Percentiles rank a stretch among this genome's conserved stretches.
Evolutionary conservation across 2,113 vertebrate genomes (phyloP).

Genomic region (Bungarus multicinctus): DNA sequence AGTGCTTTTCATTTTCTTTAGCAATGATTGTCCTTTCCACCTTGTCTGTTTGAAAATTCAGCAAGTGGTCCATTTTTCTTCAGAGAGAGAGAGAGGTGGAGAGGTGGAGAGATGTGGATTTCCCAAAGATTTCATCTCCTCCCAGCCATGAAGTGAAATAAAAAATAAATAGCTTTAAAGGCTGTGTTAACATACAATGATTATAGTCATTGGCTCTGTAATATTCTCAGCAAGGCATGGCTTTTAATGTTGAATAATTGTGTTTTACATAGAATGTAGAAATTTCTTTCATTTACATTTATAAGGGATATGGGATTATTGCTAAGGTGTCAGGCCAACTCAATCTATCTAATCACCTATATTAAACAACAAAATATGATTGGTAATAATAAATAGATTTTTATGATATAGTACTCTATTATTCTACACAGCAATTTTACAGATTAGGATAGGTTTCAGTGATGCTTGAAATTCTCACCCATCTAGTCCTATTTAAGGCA

Average conservation of each 20-base stretch:
- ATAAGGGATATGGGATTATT: neutral
- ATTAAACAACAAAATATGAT: neutral
- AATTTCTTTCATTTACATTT: conserved; percentile 15
- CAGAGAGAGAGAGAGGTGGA: neutral
- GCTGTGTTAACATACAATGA: conserved; percentile 37
- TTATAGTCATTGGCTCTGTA: conserved; percentile 4
- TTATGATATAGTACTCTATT: neutral
- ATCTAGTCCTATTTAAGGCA: neutral
- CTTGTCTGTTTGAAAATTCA: neutral
- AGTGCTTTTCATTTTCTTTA: neutral
- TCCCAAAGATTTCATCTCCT: neutral
- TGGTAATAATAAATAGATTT: neutral
- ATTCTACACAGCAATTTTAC: neutral
- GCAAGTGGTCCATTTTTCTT: neutral
- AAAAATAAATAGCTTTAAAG: conserved; percentile 44
- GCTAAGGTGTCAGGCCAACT: neutral
- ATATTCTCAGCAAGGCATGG: conserved; percentile 24
- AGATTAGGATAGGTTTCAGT: neutral
- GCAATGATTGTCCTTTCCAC: neutral
- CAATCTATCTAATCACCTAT: neutral
- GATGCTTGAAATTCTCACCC: neutral
- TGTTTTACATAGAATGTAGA: conserved; percentile 37
- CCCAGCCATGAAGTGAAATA: too few relatives aligned
- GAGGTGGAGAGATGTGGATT: neutral
- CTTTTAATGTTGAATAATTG: conserved; percentile 16